A percentile compares a stretch with the other conserved stretches of the same genome.
These are phyloP conservation scores for Ennomos quercinarius DNA, from an alignment of 2,888 invertebrate genomes.

Conservation along the genomic window DNA sequence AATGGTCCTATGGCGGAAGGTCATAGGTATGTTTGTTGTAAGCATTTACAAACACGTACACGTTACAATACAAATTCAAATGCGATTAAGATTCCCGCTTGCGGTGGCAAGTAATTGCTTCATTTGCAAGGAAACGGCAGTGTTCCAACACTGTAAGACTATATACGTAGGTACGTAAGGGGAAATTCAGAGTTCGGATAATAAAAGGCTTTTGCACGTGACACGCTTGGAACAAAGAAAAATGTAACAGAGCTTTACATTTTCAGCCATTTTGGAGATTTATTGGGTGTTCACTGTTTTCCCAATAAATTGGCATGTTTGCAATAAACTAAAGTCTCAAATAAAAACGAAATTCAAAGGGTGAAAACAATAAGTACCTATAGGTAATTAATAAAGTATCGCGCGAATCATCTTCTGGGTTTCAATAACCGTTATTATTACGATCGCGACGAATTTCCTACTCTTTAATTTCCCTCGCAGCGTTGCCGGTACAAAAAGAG, in stretches of 20 bases:
- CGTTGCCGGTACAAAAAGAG: conserved; percentile 51
- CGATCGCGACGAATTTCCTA: conserved; percentile 38
- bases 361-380: conserved; percentile 13
- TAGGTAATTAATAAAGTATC: conserved; percentile 24
- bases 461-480: conserved; percentile 63
- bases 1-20: conserved; percentile 7
- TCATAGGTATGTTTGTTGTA: conserved; percentile 10
- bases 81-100: conserved; percentile 42
- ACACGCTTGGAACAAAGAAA: conserved; percentile 68
- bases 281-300: neutral
- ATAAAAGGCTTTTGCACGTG: conserved; percentile 79
- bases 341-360: conserved; percentile 3
- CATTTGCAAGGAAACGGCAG: conserved; percentile 64
- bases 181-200: conserved; percentile 52
- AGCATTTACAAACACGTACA: conserved; percentile 27
- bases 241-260: conserved; percentile 57
- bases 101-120: conserved; percentile 54
- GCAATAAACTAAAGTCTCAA: neutral
- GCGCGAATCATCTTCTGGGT: conserved; percentile 27
- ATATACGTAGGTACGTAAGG: conserved; percentile 27
- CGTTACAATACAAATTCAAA: conserved; percentile 32
- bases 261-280: conserved; percentile 46
- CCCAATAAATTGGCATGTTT: neutral
- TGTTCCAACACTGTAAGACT: conserved; percentile 48
- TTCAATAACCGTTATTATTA: conserved; percentile 47